Conservation (phyloP, 2,888 invertebrate species). For the Malachius bipustulatus region DNA sequence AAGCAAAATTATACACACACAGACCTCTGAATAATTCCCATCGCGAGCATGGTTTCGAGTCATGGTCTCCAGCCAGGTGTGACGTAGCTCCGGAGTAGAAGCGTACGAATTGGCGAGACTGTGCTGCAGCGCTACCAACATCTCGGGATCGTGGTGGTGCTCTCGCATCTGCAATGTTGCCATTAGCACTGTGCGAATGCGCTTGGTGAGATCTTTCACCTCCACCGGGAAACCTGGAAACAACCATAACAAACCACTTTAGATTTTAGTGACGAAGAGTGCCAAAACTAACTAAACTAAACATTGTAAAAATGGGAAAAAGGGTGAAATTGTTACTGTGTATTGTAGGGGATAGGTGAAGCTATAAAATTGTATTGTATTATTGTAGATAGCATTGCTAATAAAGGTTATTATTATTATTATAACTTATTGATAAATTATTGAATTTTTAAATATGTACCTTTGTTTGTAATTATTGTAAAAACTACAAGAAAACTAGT, state of each 20-base stretch:
- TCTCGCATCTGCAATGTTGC: conserved; percentile 88
- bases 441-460: no score
- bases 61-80: conserved; percentile 94
- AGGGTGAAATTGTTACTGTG: no score
- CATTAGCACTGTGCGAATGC: conserved; percentile 88
- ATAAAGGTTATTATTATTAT: no score
- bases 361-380: no score
- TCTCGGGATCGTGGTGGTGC: conserved; percentile 83
- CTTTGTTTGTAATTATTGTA: no score
- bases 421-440: no score
- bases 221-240: conserved; percentile 65
- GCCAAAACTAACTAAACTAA: background rate
- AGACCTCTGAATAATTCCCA: conserved; percentile 83
- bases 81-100: conserved; percentile 84
- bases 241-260: no score
- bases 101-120: conserved; percentile 87
- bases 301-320: background rate
- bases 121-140: conserved; percentile 81
- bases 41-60: conserved; percentile 74
- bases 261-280: background rate
- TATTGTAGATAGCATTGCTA: no score
- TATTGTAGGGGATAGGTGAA: no score
- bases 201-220: conserved; percentile 85
- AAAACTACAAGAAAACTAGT: background rate
- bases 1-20: conserved; percentile 15